Evolutionary conservation across 2,888 invertebrate genomes (phyloP).

Genomic region (Pheosia tremula): DNA sequence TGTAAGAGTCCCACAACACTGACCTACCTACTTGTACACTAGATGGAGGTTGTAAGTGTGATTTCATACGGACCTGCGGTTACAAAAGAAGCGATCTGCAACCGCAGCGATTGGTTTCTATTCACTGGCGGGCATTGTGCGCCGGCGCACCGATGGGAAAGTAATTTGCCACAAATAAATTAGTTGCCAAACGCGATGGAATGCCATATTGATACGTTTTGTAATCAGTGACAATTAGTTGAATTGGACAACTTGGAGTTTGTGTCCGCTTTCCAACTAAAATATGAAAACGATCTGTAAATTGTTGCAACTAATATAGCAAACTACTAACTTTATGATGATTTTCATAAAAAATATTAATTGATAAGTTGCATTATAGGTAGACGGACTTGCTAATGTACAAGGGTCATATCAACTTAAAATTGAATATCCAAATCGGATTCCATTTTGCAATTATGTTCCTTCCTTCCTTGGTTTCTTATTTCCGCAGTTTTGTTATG

Average conservation of each 20-base stretch:
- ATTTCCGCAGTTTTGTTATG: too few relatives aligned
- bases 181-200: conserved; percentile 46
- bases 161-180: conserved; percentile 56
- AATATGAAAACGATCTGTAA: background rate
- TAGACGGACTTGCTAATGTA: too few relatives aligned
- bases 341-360: too few relatives aligned
- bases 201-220: conserved; percentile 45
- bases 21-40: conserved; percentile 30
- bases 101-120: conserved; percentile 66
- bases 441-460: too few relatives aligned
- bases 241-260: background rate
- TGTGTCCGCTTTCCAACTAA: background rate
- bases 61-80: conserved; percentile 64
- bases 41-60: conserved; percentile 41
- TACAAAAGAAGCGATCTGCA: conserved; percentile 66
- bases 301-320: background rate
- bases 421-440: too few relatives aligned
- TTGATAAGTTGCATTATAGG: too few relatives aligned
- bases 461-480: too few relatives aligned
- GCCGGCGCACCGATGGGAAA: conserved; percentile 56
- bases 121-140: conserved; percentile 46
- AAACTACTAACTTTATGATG: too few relatives aligned
- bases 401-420: too few relatives aligned
- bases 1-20: conserved; percentile 11
- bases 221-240: conserved; percentile 36